Evolutionary conservation across 2,797 vertebrate species (phyloP).

Genomic region (Schizopygopsis malacanthus): DNA sequence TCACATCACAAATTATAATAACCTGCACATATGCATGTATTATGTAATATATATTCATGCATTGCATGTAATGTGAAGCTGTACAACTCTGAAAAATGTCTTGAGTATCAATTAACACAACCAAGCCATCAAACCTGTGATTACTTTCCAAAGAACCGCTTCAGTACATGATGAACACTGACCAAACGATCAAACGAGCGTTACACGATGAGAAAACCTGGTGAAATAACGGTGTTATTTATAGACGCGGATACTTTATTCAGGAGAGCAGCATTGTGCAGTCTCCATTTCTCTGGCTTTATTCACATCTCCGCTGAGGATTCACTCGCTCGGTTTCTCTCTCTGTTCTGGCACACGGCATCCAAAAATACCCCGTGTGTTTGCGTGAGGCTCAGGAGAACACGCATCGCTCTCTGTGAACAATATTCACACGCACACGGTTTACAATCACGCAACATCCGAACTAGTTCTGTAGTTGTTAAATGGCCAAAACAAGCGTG

Average conservation of each 20-base stretch:
- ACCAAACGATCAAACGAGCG: conserved; percentile 16
- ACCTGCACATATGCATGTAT: not conserved
- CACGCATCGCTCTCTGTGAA: not conserved
- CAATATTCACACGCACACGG: not conserved
- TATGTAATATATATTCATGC: not conserved
- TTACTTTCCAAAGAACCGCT: not conserved
- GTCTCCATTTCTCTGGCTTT: conserved; percentile 63
- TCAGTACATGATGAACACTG: not conserved
- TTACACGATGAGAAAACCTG: conserved; percentile 54
- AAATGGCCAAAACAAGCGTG: not conserved
- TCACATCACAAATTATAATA: not conserved
- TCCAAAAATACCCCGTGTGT: conserved; percentile 64
- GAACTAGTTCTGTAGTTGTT: not conserved
- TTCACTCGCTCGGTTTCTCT: conserved; percentile 39
- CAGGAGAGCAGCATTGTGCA: conserved; percentile 75
- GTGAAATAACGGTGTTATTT: conserved; percentile 76
- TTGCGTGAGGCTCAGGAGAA: conserved; percentile 5
- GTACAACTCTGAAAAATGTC: not conserved
- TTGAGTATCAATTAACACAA: not conserved
- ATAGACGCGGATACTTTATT: conserved; percentile 80
- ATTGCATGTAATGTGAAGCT: not conserved
- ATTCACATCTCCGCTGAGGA: conserved; percentile 41
- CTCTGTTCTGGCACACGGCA: conserved; percentile 61
- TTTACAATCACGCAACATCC: not conserved
- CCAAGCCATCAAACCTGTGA: not conserved